Evolutionary conservation across 2,797 vertebrate species (phyloP).

Genomic region (Chrosomus eos): DNA sequence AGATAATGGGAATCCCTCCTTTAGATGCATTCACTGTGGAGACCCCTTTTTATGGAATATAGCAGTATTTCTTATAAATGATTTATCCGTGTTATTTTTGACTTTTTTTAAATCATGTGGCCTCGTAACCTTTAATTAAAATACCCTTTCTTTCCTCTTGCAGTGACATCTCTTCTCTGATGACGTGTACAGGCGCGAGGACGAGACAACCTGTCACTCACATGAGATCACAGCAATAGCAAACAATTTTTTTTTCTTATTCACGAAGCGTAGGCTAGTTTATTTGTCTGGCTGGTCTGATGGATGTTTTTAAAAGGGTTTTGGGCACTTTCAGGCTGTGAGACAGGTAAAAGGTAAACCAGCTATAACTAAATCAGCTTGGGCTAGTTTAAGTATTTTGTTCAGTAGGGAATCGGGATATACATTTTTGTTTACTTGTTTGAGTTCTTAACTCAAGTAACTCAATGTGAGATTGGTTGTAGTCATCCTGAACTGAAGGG

Average conservation of each 20-base stretch:
- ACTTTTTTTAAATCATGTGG: not conserved
- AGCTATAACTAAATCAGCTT: not conserved
- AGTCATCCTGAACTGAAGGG: conserved; percentile 14
- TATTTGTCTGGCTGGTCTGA: not conserved
- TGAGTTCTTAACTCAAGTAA: not conserved
- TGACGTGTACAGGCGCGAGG: not conserved
- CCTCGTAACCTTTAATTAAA: not conserved
- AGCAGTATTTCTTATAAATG: not conserved
- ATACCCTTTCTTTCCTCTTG: not conserved
- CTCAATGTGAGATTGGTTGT: not conserved
- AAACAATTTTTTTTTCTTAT: not conserved
- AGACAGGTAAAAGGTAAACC: not conserved
- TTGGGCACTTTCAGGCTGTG: not conserved
- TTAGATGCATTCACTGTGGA: not conserved
- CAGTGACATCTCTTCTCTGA: not conserved
- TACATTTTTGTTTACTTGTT: not conserved
- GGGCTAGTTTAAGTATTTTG: not conserved
- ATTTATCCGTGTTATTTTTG: not conserved
- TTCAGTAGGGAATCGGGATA: not conserved
- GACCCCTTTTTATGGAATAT: not conserved
- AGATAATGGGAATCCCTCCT: conserved; percentile 4
- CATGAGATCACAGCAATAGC: not conserved
- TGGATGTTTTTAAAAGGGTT: not conserved
- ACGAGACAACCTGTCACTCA: not conserved
- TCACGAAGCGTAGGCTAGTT: not conserved